Base-by-base conservation (phyloP, 2,113 vertebrate species). In the Pelobates fuscus region DNA sequence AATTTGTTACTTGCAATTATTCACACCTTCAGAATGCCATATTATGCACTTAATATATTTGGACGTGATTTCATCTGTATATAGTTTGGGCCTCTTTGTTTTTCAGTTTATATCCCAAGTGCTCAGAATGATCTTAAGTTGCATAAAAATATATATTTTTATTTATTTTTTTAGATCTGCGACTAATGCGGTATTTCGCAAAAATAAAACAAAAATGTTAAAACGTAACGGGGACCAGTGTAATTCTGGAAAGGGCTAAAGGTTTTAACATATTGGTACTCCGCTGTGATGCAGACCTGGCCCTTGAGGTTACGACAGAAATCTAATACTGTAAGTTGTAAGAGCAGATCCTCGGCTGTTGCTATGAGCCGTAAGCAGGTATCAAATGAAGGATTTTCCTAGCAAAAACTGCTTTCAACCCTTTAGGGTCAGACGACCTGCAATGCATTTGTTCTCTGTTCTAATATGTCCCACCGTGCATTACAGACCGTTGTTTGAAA, bases 251-350 rank as follows among this genome's bases (percentile, higher is more conserved):
- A 41, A 65, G 62, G 67, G 72, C 59, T 72, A 25, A 14, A 8
- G 27, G 32, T 37, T 37, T 24, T 24, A 3, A 70, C 24, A 11
- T 25, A 41, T 55, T 62, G 70, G 21, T 20, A 23, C 20, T 55
- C 5, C 17, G 18, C 17, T 55, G 20, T 55, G 52, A 23, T 55
- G 52, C 52, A 21, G 59, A 24, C 25, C 23, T 46, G 37, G 15
- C 24, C 21, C 41, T 12, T 29, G 59, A 72, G 59, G 43, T 68
- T 46, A 5, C 7, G 26, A 61, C 20, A 49, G 44, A 46, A 2
- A 30, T 37, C 2, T 77, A 68, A 77, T 77, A 77, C 64, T 77
- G 71, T 75, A 59, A 21, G n/a, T 65, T 64, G 23, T 55, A 29
- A 25, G 49, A 59, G 62, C 32, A 58, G 17, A 59, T 25, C n/a